Evolutionary conservation across 2,113 vertebrate species (phyloP), one percentile per base, ranked within the genome.

Genomic region (Burhinus bistriatus): DNA sequence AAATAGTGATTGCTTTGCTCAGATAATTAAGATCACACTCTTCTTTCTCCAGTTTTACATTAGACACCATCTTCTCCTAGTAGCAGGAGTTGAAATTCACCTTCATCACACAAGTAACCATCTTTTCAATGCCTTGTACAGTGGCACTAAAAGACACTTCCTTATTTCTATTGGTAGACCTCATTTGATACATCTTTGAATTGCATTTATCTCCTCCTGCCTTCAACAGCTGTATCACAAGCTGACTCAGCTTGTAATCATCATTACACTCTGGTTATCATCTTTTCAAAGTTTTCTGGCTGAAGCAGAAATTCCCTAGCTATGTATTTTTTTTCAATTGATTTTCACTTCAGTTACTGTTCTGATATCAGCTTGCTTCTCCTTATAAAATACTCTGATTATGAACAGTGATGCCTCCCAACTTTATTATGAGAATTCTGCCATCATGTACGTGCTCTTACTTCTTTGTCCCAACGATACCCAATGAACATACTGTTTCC

Each of bases 171-270:
- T 0, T 64, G 34, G 66, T 13, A 92, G 83, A 40, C 15, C 40
- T 86, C 49, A 30, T 88, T 38, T 80, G 54, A 76, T 40, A 5
- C 2, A 22, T 66, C 54, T 92, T 34, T 47, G 66, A 64, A 83
- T 22, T 70, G 64, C 71, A 66, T 86, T 88, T 88, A 47, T 69
- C 18, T 83, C 47, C 69, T 93, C 70, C 65, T 84, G 44, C 49
- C 34, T 86, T 77, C 68, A 83, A 80, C 89, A 95, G 94, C 79
- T 95, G 71, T 61, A 93, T 34, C 71, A 81, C 34, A 47, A 92
- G 75, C 71, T 89, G 42, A 29, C 68, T 94, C 80, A 89, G 89
- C 72, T 16, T 69, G 23, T 73, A 61, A 89, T 72, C 68, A 93
- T 44, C 66, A 64, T 51, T 23, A 80, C 47, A 54, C 29, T 40